Evolutionary conservation across 2,888 invertebrate genomes (phyloP), one percentile per base, ranked within the genome.

Genomic region (Phyllotreta striolata): DNA sequence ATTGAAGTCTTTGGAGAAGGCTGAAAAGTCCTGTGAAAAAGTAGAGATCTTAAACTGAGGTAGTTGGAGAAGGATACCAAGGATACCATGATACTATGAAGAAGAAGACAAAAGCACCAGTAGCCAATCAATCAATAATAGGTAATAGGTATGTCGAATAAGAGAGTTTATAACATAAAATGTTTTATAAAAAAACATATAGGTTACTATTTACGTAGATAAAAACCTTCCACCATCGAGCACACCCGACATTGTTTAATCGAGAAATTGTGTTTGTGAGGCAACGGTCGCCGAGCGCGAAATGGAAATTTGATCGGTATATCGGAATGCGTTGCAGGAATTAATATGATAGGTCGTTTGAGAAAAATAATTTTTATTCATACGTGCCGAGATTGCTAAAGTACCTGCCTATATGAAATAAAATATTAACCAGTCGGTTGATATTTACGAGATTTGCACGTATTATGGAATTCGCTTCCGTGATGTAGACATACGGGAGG

Each of bases 241-340:
- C 34, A 35, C 37, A 37, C 9, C 34, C 34, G 10, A 51, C 51
- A 35, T 41, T 35, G 37, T 34, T 51, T 51, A 51, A 51, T 51
- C 39, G 9, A 35, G 58, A 59, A 59, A 35, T 47, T 59, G 51
- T 59, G 41, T 51, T 51, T 59, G 58, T 49, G 34, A 51, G 34
- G 43, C 24, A 40, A 55, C 55, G 55, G 43, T 24, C 35, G 43
- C n/a, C 35, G 35, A 59, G 40, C 51, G 40, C 41, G 37, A 51
- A 59, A 59, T 59, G 51, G 58, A 59, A 59, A 59, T 59, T 59
- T 51, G 58, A 59, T 59, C 58, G 51, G 41, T 34, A 10, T 41
- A 59, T 59, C 41, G 58, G 58, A 51, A 59, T 59, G 58, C 51
- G 51, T 49, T 51, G 14, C 58, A 59, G 41, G 58, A 59, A 59